Base-by-base conservation (phyloP, 2,888 invertebrate genomes). In the Leistus spinibarbis region DNA sequence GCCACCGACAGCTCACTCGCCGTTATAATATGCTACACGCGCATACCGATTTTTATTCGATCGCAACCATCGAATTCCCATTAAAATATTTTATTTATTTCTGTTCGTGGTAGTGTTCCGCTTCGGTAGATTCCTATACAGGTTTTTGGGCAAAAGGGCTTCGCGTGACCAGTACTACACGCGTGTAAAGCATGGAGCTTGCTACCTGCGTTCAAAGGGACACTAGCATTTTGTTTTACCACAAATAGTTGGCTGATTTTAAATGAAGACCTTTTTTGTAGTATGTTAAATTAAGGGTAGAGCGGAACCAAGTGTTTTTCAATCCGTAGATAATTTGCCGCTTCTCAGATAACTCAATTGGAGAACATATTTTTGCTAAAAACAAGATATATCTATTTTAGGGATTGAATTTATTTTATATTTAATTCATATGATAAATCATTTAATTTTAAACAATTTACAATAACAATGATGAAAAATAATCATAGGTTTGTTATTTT, bases 21-120 rank as follows among this genome's bases (percentile, higher is more conserved):
- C 72, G 65, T 64, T 64, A 65, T 65, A 63, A 57, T n/a, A n/a
- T 63, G 71, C 71, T 54, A 54, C 17, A 16, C 54, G 54, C 9
- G 19, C 60, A 60, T 72, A 72, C 72, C 72, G 72, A 65, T 72
- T 72, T 72, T 72, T 72, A 66, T 72, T 54, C 72, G 65, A 66
- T 72, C 64, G 57, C 65, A 71, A 71, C 60, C 53, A 53, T 54
- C 65, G 64, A 64, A 22, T 53, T 40, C 16, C 71, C 64, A 71
- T 71, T 71, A 68, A 22, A 65, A 56, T 17, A 19, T 27, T 20
- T 63, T 57, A 7, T 16, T 60, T 60, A 19, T 63, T 56, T 72
- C 63, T 62, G 54, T 57, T 63, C n/a, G n/a, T 7, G 40, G 40
- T 54, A 40, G 56, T 65, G 72, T 72, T 65, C 65, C 27, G 72